Percentiles rank a stretch among this genome's conserved stretches.
These are phyloP conservation scores for Achatina immaculata DNA, from an alignment of 1,140 invertebrate genomes.

Conservation along the genomic window DNA sequence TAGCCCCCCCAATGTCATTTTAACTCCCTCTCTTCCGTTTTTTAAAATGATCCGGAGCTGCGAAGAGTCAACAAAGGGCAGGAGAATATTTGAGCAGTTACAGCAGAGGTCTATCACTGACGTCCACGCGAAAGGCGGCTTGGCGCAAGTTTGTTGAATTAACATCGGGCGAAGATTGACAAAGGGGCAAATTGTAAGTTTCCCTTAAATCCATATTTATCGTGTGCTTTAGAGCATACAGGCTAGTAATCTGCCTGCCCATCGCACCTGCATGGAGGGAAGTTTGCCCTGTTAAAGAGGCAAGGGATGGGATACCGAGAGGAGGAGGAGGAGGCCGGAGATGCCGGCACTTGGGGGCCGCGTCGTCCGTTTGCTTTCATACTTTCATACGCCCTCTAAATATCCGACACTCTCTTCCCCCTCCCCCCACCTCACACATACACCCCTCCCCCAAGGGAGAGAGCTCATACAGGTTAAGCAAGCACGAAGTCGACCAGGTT, in stretches of 20 bases:
- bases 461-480: neutral
- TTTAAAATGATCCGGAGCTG: neutral
- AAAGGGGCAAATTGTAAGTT: neutral
- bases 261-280: neutral
- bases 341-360: neutral
- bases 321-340: neutral
- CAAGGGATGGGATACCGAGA: neutral
- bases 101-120: neutral
- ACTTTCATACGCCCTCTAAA: neutral
- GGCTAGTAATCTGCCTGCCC: neutral
- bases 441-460: neutral
- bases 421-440: neutral
- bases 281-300: neutral
- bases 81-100: constrained; percentile 1
- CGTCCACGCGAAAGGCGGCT: neutral
- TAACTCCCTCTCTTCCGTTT: neutral
- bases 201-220: neutral
- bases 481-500: no score
- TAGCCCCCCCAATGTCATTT: neutral
- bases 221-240: neutral
- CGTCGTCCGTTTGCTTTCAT: neutral
- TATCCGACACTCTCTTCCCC: constrained; percentile 1
- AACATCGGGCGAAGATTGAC: neutral
- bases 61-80: constrained; percentile 5
- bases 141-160: constrained; percentile 14